Percentiles rank a stretch among this genome's conserved stretches.
Evolutionary conservation across 37 sponge, comb jelly and placozoan species (phyloP).

Genomic region (Haliclona indistincta): DNA sequence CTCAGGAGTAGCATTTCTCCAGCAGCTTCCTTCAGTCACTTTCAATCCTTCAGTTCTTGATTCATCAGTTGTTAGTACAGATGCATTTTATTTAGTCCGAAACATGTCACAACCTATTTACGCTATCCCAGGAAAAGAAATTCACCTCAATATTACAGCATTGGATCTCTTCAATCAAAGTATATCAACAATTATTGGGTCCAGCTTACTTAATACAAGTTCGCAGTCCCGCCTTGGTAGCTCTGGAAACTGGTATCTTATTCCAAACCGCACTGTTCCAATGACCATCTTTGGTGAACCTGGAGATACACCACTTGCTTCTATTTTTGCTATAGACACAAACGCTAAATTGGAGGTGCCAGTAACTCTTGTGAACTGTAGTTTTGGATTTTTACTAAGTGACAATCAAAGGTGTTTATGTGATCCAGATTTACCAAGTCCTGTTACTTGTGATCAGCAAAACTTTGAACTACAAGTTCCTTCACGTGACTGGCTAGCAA

Average conservation of each 20-base stretch:
- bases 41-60: no score
- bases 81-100: no score
- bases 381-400: constrained; percentile 14
- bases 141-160: neutral
- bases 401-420: constrained; percentile 14
- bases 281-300: neutral
- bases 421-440: neutral
- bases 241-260: constrained; percentile 20
- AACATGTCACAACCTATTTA: no score
- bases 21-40: no score
- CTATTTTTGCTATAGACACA: neutral
- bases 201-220: no score
- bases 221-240: no score
- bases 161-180: neutral
- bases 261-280: neutral
- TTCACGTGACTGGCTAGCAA: constrained; percentile 26
- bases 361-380: constrained; percentile 26
- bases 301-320: neutral
- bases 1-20: no score
- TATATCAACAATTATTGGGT: constrained; percentile 6
- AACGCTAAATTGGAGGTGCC: constrained; percentile 9
- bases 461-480: constrained; percentile 1
- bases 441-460: neutral
- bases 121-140: constrained; percentile 4
- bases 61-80: no score